Evolutionary conservation across 2,888 invertebrate species (phyloP), one percentile per base, ranked within the genome.

Genomic region (Meiosimyza platycephala): DNA sequence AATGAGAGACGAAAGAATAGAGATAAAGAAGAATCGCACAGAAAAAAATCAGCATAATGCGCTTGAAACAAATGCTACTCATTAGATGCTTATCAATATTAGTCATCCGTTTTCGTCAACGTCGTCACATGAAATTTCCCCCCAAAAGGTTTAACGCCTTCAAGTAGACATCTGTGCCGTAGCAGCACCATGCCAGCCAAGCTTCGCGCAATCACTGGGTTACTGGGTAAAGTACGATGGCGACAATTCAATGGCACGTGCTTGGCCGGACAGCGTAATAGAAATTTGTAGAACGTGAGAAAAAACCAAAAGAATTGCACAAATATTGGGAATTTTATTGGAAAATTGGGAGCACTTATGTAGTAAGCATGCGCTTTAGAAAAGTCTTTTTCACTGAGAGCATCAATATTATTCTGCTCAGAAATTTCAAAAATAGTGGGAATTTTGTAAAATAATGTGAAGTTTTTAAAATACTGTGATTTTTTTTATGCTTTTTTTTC

Each of bases 161-260:
- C 57, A 22, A 18, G 28, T 28, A 57, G 18, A 28, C 57, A 57
- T 22, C 57, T 57, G 57, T 28, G 57, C 57, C 57, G 18, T 12
- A 55, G 22, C 55, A 55, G 13, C 55, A 12, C 55, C 22, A 55
- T 22, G 12, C n/a, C 9, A 16, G 55, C 55, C 18, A 55, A 55
- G 3, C 55, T 33, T n/a, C n/a, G 6, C 16, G n/a, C 15, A 33
- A 28, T 66, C 52, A 66, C 52, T 66, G 28, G 65, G 65, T 66
- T 66, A 66, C 65, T 66, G 65, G 65, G 65, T 66, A 12, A 66
- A 28, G 54, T 22, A 55, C 55, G 55, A 55, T 18, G 55, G 11
- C 55, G 55, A 16, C 22, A 16, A 22, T 22, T n/a, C 4, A 22
- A 22, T 57, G 57, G 57, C 57, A 57, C 57, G 57, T 57, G 57